Evolutionary conservation across 2,888 invertebrate genomes (phyloP), one percentile per base, ranked within the genome.

Genomic region (Pachycephus smyrnensis): DNA sequence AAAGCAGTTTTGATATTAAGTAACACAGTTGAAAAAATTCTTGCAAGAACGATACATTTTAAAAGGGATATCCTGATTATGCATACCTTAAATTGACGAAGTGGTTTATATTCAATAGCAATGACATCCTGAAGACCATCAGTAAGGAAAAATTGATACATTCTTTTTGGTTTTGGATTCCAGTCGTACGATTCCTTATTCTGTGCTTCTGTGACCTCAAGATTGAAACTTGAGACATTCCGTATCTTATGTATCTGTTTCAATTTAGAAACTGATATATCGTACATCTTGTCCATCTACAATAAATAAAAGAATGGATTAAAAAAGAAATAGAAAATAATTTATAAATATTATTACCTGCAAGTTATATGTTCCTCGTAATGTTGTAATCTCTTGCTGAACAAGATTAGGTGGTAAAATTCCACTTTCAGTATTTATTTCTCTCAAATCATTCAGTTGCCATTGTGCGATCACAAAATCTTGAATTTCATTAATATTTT

Each of bases 61-160:
- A 37, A 37, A 12, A 37, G 12, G 3, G 37, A 3, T 37, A 37
- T 37, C 12, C 12, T 31, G 4, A 69, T 4, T 69, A 32, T 31
- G 6, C 93, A 93, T 85, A 93, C 92, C 86, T 92, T 93, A 40
- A 95, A 89, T 82, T 92, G 92, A 75, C 92, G 90, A 91, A 95
- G 93, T 0, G 94, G 93, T 84, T 92, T 93, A 87, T 95, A 95
- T 89, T 97, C 97, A 87, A 96, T 94, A 0, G 94, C 97, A 77
- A 93, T 92, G 68, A 97, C 90, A 83, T 94, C 93, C 89, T 95
- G 95, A 0, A 93, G 92, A 23, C 97, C 97, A 92, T 97, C 97
- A 6, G 96, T 96, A 82, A 97, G 89, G 79, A 93, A 93, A 77
- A 97, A 87, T 87, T 95, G 94, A 80, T 96, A 91, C 94, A 96